Base-by-base conservation (phyloP, 92 coral and sea anemone genomes). In the Porites divaricata region DNA sequence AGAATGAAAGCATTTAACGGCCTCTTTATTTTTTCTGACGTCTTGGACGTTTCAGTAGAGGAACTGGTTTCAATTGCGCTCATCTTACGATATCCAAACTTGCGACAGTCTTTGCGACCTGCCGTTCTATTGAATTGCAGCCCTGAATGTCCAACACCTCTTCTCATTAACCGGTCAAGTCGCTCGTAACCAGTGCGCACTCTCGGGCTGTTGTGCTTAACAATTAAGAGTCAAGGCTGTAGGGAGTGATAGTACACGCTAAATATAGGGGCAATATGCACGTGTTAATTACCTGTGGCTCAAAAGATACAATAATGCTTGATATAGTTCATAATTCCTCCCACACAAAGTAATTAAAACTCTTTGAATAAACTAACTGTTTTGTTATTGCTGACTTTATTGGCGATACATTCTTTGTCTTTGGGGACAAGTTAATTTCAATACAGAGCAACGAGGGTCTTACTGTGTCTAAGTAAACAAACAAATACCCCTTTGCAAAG, bases 1-100 rank as follows among this genome's bases (percentile, higher is more conserved):
- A 97, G 87, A 53, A 97, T 97, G 73, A 97, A 97, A 62, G 99
- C 99, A 56, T 97, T 97, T 83, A 97, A 83, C 84, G 99, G 99
- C 70, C 99, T 80, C 89, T 97, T 97, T 85, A 97, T 91, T 89
- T 97, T 97, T 89, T 95, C 99, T 28, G 78, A 70, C 57, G 93
- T 75, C 70, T 92, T 89, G 41, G 86, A 81, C 8, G 70, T 71
- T 50, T 87, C 97, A 17, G 76, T 73, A 53, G 96, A 81, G 71
- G 89, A 78, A 52, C 92, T 86, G 48, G 79, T 79, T 45, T 85
- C 71, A 16, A 63, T 81, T 17, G 87, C 71, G 85, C 92, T 95
- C 98, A 95, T 95, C 41, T 86, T 88, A 65, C 17, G 23, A 21
- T 51, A 19, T 11, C 10, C 59, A 45, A 65, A 41, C 56, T 65